phyloP scores from a whole-genome alignment of 2,797 vertebrate genomes.

The Clangula hyemalis region DNA sequence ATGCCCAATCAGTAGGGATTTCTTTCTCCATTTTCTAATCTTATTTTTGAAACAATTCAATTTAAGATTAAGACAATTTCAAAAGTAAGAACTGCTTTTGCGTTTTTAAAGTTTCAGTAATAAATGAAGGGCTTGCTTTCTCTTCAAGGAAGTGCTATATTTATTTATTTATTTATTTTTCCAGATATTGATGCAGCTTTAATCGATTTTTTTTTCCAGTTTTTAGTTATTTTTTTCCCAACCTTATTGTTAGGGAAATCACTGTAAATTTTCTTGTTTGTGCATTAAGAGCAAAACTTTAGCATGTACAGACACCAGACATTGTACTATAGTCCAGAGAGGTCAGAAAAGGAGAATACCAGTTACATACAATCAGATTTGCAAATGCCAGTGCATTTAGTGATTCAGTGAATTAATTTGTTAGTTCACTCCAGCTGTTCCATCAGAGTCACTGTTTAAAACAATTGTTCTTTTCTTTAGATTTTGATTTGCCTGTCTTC shows the following conservation, averaged over 20 bases:
- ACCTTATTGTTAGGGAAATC: background rate
- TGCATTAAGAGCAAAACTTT: background rate
- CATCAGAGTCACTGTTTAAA: background rate
- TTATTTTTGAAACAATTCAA: background rate
- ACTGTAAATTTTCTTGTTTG: background rate
- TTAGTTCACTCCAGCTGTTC: background rate
- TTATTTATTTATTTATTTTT: background rate
- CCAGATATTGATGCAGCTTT: background rate
- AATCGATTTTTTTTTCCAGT: background rate
- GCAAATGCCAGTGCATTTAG: background rate
- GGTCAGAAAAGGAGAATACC: background rate
- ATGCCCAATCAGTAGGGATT: background rate
- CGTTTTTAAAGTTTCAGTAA: background rate
- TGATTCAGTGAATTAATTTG: background rate
- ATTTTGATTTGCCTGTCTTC: background rate
- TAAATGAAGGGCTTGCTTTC: accelerated
- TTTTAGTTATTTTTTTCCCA: background rate
- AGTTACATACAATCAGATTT: background rate
- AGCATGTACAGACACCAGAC: background rate
- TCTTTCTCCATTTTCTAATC: background rate
- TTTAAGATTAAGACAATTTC: background rate
- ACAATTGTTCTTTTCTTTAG: background rate
- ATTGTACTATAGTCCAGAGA: background rate
- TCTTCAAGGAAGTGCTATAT: background rate
- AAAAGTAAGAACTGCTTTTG: background rate